Conservation (phyloP, 1,140 invertebrate species). For the Anagrus nilaparvatae region DNA sequence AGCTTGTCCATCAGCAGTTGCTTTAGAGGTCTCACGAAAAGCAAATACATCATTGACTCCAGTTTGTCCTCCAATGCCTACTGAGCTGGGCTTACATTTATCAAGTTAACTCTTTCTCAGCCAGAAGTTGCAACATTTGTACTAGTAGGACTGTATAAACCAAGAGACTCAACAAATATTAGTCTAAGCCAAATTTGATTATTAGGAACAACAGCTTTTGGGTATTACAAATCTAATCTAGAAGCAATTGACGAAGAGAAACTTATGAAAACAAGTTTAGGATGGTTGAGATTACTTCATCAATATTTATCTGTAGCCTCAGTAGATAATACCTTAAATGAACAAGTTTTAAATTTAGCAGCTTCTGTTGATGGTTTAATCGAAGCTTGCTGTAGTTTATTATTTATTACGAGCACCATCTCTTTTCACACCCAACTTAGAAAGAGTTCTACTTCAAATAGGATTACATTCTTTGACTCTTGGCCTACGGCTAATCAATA, state of each 20-base stretch:
- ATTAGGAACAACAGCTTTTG: slow-evolving; percentile 69
- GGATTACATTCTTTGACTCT: slow-evolving; percentile 50
- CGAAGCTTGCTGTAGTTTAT: slow-evolving; percentile 61
- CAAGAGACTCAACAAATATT: slow-evolving; percentile 76
- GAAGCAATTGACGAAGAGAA: slow-evolving; percentile 38
- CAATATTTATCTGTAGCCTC: slow-evolving; percentile 51
- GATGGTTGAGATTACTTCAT: slow-evolving; percentile 58
- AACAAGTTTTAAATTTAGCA: slow-evolving; percentile 48
- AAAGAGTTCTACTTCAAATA: slow-evolving; percentile 51
- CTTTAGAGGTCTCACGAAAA: slow-evolving; percentile 60
- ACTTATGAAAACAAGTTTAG: slow-evolving; percentile 45
- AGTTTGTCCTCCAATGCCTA: slow-evolving; percentile 61
- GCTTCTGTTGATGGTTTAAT: slow-evolving; percentile 56
- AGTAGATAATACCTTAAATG: slow-evolving; percentile 33
- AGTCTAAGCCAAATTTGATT: slow-evolving; percentile 80
- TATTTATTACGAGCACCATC: slow-evolving; percentile 58
- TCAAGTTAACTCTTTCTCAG: slow-evolving; percentile 67
- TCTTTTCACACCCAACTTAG: slow-evolving; percentile 51
- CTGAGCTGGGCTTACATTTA: slow-evolving; percentile 77
- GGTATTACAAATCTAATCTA: slow-evolving; percentile 42
- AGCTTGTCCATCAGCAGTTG: slow-evolving; percentile 84
- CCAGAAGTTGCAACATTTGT: slow-evolving; percentile 68
- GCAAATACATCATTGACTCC: slow-evolving; percentile 51
- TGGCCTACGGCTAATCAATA: slow-evolving; percentile 47
- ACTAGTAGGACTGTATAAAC: slow-evolving; percentile 60